phyloP scores from a whole-genome alignment of 2,113 vertebrate species.

The Cololabis saira region DNA sequence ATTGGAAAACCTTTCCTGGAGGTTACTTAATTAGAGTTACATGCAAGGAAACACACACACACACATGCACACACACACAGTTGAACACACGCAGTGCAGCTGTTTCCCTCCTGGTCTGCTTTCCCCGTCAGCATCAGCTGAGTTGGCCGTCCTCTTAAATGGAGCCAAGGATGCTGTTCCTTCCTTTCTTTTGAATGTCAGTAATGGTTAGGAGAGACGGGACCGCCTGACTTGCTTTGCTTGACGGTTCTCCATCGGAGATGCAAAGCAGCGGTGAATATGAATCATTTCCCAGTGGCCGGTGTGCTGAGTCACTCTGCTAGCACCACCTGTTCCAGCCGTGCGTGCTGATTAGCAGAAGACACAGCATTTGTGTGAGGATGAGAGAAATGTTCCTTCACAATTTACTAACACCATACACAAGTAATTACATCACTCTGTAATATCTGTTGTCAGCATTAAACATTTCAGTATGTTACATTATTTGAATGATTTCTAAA shows the following conservation, averaged over 20 bases:
- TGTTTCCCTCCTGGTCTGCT: conserved; percentile 3
- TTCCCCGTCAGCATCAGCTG: conserved; percentile 57
- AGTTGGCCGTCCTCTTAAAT: conserved; percentile 53
- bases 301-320: conserved; percentile 55
- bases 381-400: not conserved
- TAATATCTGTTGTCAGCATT: too few species aligned
- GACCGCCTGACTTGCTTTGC: conserved; percentile 40
- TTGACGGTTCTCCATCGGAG: conserved; percentile 59
- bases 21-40: conserved; percentile 36
- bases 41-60: conserved; percentile 4
- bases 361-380: too few species aligned
- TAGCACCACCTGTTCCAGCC: conserved; percentile 20
- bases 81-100: conserved; percentile 12
- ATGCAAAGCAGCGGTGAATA: conserved; percentile 25
- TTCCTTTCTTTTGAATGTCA: conserved; percentile 44
- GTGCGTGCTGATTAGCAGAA: conserved; percentile 5
- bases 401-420: too few species aligned
- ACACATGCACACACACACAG: not conserved
- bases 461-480: too few species aligned
- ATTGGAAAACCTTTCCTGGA: conserved; percentile 60
- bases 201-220: conserved; percentile 46
- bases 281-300: conserved; percentile 44
- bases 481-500: too few species aligned
- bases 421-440: too few species aligned
- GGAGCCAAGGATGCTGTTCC: conserved; percentile 50